These are phyloP conservation scores for Lacerta viridis DNA, from an alignment of 2,797 vertebrate genomes.

Conservation along the genomic window DNA sequence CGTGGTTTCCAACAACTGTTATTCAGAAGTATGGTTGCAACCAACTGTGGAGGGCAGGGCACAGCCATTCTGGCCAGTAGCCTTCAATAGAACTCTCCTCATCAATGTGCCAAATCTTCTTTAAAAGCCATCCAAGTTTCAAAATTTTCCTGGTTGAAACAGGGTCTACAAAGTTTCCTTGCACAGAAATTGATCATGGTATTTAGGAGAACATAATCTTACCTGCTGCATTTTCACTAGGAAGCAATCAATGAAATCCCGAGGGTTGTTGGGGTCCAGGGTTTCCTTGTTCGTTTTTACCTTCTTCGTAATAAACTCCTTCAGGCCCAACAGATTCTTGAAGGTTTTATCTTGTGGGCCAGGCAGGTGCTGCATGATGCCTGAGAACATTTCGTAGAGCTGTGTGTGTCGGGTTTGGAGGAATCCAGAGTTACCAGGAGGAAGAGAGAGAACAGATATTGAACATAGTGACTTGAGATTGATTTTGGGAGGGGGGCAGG, in stretches of 20 bases:
- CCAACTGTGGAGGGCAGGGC: no score
- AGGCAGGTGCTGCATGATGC: conserved; percentile 78
- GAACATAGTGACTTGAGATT: no score
- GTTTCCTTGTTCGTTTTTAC: conserved; percentile 72
- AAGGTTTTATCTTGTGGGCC: conserved; percentile 81
- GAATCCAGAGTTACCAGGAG: no score
- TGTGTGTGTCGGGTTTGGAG: background rate
- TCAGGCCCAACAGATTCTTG: conserved; percentile 70
- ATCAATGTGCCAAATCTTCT: no score
- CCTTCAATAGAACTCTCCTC: no score
- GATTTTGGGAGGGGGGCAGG: no score
- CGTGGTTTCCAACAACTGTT: no score
- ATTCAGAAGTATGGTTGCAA: no score
- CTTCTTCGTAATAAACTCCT: conserved; percentile 69
- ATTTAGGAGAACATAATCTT: background rate
- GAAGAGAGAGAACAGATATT: no score
- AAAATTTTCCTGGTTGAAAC: no score
- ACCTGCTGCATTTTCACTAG: conserved; percentile 79
- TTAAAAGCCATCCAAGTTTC: no score
- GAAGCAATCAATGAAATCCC: conserved; percentile 82
- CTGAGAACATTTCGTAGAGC: conserved; percentile 68
- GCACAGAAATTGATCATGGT: background rate
- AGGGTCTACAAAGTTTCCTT: background rate
- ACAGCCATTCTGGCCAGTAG: no score
- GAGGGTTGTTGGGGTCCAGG: conserved; percentile 79